Base-by-base conservation (phyloP, 35 echinoderm and acorn worm genomes). In the Hemicentrotus pulcherrimus region DNA sequence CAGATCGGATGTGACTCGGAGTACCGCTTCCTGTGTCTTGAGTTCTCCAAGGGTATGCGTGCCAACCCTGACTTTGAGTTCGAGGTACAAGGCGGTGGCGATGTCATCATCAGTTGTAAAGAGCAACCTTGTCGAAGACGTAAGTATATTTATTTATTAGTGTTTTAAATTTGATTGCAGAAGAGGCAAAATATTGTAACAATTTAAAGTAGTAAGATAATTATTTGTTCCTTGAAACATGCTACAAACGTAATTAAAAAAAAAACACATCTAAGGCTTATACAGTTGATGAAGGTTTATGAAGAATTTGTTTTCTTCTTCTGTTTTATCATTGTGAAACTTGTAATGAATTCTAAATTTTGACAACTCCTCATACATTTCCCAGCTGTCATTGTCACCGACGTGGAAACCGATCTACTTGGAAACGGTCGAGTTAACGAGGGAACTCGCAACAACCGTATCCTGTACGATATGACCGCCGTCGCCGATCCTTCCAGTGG, bases 61-160 rank as follows among this genome's bases (percentile, higher is more conserved):
- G 97, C 97, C 18, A 94, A 28, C 47, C 97, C 97, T 6, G 97
- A 98, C 94, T 98, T 98, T 89, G 95, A 96, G 85, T 98, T 98
- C 95, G 96, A 98, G 55, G 87, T 94, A 35, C 28, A 94, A 86
- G 94, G 94, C 52, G 97, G 97, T 33, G 96, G 96, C 78, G 95
- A 96, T 31, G 87, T 95, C 0, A 92, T 98, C 14, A 92, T 96
- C 65, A 98, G 88, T 47, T 98, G 97, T 85, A 94, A 97, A 61
- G 95, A 96, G 47, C 97, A 98, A 47, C 91, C 95, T 47, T 98
- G 97, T 30, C 92, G 96, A 8, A 98, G 96, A 98, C 96, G 97
- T 98, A 95, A 96, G 96, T 95, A 16, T 45, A 59, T 9, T 8
- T 46, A 52, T 30, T 61, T n/a, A 14, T 32, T 6, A 24, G 31